Base-by-base conservation (phyloP, 2,888 invertebrate genomes). In the Drosophila acutilabella region DNA sequence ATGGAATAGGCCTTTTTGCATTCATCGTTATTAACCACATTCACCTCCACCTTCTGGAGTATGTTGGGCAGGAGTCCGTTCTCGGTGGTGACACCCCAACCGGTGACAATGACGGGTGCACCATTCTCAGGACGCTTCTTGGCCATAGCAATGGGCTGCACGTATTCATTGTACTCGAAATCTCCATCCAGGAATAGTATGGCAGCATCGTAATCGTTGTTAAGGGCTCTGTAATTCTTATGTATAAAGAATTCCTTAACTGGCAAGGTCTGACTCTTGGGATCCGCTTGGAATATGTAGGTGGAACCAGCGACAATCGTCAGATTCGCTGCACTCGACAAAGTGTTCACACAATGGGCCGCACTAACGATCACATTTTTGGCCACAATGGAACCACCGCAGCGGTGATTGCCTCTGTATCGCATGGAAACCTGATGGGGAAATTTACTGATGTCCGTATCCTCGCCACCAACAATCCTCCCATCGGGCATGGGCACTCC, bases 141-240 rank as follows among this genome's bases (percentile, higher is more conserved):
- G 59, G 93, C 94, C 74, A 95, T 85, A 71, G 94, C 94, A 57
- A 95, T 93, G 0, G 95, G 95, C 1, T 93, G 91, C 48, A 95
- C 93, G 30, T 93, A 91, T 2, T 81, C 65, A 23, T 71, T 78
- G 36, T 47, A 70, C 4, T 38, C 64, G 91, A 92, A 71, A 2
- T 93, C 93, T 10, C 93, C 93, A 70, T 93, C 93, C 16, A 95
- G 85, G 53, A 93, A 92, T 36, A 95, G 80, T 8, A 95, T 82
- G 0, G 95, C 95, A 10, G 95, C 91, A 89, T 95, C 94, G 74
- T 94, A 93, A 23, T 94, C 93, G 62, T 92, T 91, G 45, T 93
- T 93, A 2, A 91, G 91, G 0, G 92, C 89, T 71, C 93, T 93
- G 80, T 93, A 95, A 13, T 93, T 93, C 0, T 94, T 93, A 87